Evolutionary conservation across 2,888 invertebrate genomes (phyloP), one percentile per base, ranked within the genome.

Genomic region (Ophioninae sp.): DNA sequence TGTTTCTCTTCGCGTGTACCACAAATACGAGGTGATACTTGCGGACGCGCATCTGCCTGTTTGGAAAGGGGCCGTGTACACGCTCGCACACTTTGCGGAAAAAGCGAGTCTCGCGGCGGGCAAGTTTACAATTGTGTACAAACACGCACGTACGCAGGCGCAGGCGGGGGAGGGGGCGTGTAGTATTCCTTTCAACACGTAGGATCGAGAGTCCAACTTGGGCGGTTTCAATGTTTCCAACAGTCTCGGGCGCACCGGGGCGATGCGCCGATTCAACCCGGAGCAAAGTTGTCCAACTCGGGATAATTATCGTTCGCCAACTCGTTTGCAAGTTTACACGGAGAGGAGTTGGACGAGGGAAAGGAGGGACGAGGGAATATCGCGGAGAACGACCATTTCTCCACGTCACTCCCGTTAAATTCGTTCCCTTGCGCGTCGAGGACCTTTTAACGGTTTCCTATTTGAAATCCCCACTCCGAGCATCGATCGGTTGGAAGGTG

Each of bases 251-350:
- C 57, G 59, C 65, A 59, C 61, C 21, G 20, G 65, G 21, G 44
- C 57, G 17, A 67, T 77, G 57, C 65, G 21, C 72, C 39, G 39
- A 21, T 72, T 57, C 13, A 85, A 86, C 87, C 86, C 86, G 13
- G 7, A 86, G 86, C 88, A 82, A 87, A 89, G 89, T 90, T 88
- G 85, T 87, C 85, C 87, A 90, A 90, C 90, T 90, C 89, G 84
- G 23, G 87, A 89, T 91, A 90, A 91, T 91, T 91, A 90, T 90
- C 89, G 89, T 89, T 90, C 72, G 86, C 85, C 81, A 90, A 90
- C 89, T 87, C 88, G 88, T 88, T 89, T 85, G 84, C 86, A 83
- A 85, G 89, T 87, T 89, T 86, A 81, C 86, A 64, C 62, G 41
- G 21, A 41, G 76, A 72, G 72, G 67, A 68, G 67, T 20, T 30